phyloP scores from a whole-genome alignment of 2,888 invertebrate genomes.

The Leptopterna dolabrata region DNA sequence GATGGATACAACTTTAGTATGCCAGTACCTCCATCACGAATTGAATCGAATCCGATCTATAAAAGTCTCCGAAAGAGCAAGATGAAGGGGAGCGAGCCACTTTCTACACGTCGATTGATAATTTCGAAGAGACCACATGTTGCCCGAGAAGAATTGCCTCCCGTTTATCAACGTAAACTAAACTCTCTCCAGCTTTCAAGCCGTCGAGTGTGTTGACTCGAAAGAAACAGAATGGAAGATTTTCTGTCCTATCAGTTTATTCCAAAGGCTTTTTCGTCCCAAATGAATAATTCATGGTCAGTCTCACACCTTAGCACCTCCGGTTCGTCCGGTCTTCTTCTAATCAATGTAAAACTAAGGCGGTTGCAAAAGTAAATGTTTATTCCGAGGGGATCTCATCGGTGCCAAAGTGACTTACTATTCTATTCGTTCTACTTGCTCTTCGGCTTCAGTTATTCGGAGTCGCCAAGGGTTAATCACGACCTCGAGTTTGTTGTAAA shows the following conservation, averaged over 20 bases:
- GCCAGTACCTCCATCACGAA: too few species aligned
- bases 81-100: background rate
- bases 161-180: background rate
- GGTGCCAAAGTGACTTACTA: background rate
- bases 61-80: background rate
- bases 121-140: background rate
- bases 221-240: background rate
- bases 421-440: background rate
- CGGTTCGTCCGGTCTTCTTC: background rate
- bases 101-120: slow-evolving; percentile 1
- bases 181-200: background rate
- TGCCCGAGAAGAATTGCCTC: background rate
- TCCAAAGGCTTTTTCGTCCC: background rate
- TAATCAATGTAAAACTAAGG: slow-evolving; percentile 1
- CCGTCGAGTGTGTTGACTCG: background rate
- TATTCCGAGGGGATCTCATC: background rate
- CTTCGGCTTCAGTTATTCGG: background rate
- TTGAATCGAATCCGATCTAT: background rate
- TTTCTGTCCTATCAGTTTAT: background rate
- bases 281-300: slow-evolving; percentile 26
- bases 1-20: too few species aligned
- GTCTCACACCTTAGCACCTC: background rate
- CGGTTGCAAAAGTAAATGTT: background rate
- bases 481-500: background rate
- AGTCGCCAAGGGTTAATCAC: background rate